Evolutionary conservation across 30 jellyfish, hydroid and myxozoan genomes (phyloP), one percentile per base, ranked within the genome.

Genomic region (Chrysaora quinquecirrha): DNA sequence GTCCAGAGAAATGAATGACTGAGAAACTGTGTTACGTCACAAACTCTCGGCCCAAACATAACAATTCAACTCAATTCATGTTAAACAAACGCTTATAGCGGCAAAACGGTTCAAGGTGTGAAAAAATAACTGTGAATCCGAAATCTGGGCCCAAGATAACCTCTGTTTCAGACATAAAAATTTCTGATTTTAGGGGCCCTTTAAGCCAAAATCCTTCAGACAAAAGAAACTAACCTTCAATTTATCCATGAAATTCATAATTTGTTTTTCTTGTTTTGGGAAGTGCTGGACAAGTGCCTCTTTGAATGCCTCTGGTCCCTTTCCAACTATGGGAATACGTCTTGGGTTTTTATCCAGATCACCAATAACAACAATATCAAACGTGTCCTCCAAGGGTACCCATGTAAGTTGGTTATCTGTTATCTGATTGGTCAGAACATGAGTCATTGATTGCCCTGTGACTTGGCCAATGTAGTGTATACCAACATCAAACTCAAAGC

Each of bases 401-500:
- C 95, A 94, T 35, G 31, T 78, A 58, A 94, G 66, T 33, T 94
- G 97, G 0, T 96, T 97, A 34, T 84, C 99, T 4, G 97, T 94
- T 31, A 94, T 75, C 61, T 94, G 99, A 58, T 94, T 91, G 21
- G 73, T 22, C 54, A 79, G 85, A 32, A 88, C 90, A 23, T 90
- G 70, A 63, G 91, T 76, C 88, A 88, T 33, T 7, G 97, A 84
- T 72, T 72, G 47, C 21, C 95, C 96, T 3, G 64, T 80, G 30
- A 83, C 75, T 52, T 89, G 96, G 20, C 99, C 99, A 71, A 94
- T 68, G 80, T 87, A 94, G 72, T 94, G 99, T 18, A 94, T 84
- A 2, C 99, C 99, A 62, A 94, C 99, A 67, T 94, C 99, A 68
- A 94, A 94, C 69, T 94, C 99, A 94, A 87, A 94, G 11, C 99